A percentile compares a stretch with the other conserved stretches of the same genome.
Evolutionary conservation across 37 sponge, comb jelly and placozoan species (phyloP).

Genomic region (Trichoplax adhaerens): DNA sequence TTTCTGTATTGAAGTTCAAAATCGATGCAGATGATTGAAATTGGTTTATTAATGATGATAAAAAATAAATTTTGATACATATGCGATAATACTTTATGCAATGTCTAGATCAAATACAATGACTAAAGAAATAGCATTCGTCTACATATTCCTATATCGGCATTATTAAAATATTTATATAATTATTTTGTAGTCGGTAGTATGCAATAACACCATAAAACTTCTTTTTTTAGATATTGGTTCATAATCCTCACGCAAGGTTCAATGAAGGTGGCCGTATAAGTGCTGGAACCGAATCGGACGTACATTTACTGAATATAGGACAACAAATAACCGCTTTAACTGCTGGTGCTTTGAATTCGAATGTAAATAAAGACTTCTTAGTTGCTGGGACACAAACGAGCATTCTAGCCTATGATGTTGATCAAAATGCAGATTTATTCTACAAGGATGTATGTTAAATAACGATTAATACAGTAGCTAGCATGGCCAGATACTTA

Average conservation of each 20-base stretch:
- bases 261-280: background rate
- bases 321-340: conserved; percentile 68
- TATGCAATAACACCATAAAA: no score
- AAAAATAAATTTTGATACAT: no score
- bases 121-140: no score
- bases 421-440: conserved; percentile 68
- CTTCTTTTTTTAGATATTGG: conserved; percentile 18
- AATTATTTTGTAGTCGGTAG: no score
- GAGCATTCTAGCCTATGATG: conserved; percentile 75
- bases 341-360: conserved; percentile 25
- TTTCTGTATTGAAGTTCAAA: no score
- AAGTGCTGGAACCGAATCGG: conserved; percentile 11
- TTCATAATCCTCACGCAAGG: conserved; percentile 18
- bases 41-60: no score
- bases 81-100: no score
- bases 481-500: no score
- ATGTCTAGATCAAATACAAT: no score
- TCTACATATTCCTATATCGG: no score
- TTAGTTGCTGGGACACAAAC: conserved; percentile 73
- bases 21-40: no score
- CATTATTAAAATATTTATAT: no score
- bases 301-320: conserved; percentile 49
- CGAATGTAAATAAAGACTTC: conserved; percentile 20
- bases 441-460: conserved; percentile 46
- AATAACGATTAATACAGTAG: background rate